Percentiles rank a stretch among this genome's conserved stretches.
Conservation (phyloP, 1,140 invertebrate genomes). For the Drosophila bifasciata region DNA sequence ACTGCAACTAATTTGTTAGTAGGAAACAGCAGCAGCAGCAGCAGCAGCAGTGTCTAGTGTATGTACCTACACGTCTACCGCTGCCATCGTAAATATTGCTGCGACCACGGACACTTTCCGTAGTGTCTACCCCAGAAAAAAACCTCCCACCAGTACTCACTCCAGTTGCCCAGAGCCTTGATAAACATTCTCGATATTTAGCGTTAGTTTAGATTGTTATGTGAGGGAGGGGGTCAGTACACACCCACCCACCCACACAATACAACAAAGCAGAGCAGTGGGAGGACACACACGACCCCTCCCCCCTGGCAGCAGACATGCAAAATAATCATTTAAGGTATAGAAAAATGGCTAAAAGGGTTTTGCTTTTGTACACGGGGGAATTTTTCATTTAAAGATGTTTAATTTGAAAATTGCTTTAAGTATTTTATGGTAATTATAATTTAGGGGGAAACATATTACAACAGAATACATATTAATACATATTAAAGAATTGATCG, state of each 20-base stretch:
- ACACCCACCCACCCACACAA: not conserved
- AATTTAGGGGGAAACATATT: too few species aligned
- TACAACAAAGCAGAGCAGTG: not conserved
- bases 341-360: not conserved
- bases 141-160: not conserved
- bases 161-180: not conserved
- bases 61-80: not conserved
- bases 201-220: conserved; percentile 38
- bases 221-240: not conserved
- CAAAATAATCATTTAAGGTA: conserved; percentile 21
- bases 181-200: conserved; percentile 37
- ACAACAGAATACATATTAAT: too few species aligned
- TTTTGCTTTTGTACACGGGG: too few species aligned
- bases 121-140: conserved; percentile 1
- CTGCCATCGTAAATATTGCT: conserved; percentile 47
- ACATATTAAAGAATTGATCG: too few species aligned
- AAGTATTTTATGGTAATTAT: too few species aligned
- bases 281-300: too few species aligned
- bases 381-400: too few species aligned
- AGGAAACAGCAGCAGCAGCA: too few species aligned
- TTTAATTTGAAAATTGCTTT: too few species aligned
- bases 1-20: conserved; percentile 65
- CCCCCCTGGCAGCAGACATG: conserved; percentile 3
- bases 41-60: conserved; percentile 3
- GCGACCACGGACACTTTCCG: conserved; percentile 18